phyloP scores from a whole-genome alignment of 1,140 invertebrate genomes.

The Pogonognathellus flavescens region DNA sequence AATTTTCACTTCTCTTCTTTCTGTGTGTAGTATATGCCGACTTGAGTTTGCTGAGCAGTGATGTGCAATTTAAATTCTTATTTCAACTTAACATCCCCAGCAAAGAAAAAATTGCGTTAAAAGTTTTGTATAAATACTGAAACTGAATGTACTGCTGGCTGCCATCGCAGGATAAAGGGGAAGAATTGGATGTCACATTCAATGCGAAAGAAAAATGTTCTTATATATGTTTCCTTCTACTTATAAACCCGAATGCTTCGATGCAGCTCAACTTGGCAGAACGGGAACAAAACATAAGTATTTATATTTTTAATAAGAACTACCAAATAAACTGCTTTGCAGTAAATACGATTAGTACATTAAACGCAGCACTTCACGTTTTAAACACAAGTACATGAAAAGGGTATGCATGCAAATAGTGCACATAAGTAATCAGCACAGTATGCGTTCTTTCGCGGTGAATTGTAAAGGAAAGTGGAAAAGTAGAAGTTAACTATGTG shows the following conservation, averaged over 20 bases:
- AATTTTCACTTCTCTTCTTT: neutral
- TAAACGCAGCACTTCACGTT: too few relatives aligned
- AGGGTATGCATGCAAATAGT: too few relatives aligned
- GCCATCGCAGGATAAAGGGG: constrained; percentile 9
- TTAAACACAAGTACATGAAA: too few relatives aligned
- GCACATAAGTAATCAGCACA: too few relatives aligned
- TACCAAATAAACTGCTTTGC: too few relatives aligned
- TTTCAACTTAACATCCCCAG: neutral
- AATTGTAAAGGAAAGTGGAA: neutral
- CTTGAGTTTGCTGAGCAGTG: neutral
- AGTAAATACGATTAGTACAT: neutral
- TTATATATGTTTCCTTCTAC: too few relatives aligned
- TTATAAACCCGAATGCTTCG: neutral
- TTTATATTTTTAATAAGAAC: constrained; percentile 17
- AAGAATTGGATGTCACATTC: constrained; percentile 28
- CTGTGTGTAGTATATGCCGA: too few relatives aligned
- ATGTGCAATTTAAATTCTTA: constrained; percentile 35
- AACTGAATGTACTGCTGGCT: constrained; percentile 5
- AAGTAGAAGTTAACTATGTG: neutral
- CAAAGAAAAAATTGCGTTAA: constrained; percentile 52
- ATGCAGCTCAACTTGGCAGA: constrained; percentile 31
- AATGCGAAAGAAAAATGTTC: constrained; percentile 5
- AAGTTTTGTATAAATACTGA: constrained; percentile 54
- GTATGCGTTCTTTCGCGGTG: too few relatives aligned
- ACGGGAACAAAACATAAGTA: constrained; percentile 31